These are phyloP conservation scores for Drosophila tsacasi DNA, from an alignment of 1,140 invertebrate species.

Conservation along the genomic window DNA sequence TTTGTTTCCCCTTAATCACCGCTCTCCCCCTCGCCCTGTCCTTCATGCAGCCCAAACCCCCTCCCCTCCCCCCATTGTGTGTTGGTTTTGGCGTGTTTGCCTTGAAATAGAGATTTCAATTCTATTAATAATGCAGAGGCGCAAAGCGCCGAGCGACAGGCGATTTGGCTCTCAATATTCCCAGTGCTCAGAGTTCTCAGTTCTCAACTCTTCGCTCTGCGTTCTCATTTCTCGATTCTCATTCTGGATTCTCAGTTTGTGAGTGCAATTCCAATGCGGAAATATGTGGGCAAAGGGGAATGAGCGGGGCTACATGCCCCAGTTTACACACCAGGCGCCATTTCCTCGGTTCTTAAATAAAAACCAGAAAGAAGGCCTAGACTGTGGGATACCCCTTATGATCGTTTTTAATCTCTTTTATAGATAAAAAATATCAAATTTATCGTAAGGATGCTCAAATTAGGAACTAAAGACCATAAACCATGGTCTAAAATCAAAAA, in stretches of 20 bases:
- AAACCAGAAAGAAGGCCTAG: background rate
- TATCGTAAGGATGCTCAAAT: background rate
- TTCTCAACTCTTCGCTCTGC: constrained; percentile 10
- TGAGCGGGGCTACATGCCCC: constrained; percentile 17
- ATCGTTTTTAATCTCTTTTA: too few relatives aligned
- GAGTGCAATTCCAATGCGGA: constrained; percentile 60
- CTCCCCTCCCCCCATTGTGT: background rate
- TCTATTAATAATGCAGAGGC: constrained; percentile 78
- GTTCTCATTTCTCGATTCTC: constrained; percentile 24
- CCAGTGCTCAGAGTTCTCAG: constrained; percentile 14
- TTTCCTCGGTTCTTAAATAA: background rate
- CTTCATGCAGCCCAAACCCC: background rate
- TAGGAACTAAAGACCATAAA: too few relatives aligned
- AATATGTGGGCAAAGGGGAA: constrained; percentile 20
- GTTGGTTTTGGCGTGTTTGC: constrained; percentile 44
- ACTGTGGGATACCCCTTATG: background rate
- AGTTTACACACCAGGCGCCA: constrained; percentile 38
- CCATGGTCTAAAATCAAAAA: too few relatives aligned
- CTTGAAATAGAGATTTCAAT: constrained; percentile 77
- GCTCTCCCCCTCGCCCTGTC: background rate
- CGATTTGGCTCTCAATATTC: constrained; percentile 45
- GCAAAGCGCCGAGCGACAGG: constrained; percentile 40
- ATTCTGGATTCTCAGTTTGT: constrained; percentile 26
- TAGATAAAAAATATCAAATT: background rate
- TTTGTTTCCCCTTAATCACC: constrained; percentile 7